phyloP scores from a whole-genome alignment of 1,140 invertebrate genomes.

The Hylyphantes graminicola region DNA sequence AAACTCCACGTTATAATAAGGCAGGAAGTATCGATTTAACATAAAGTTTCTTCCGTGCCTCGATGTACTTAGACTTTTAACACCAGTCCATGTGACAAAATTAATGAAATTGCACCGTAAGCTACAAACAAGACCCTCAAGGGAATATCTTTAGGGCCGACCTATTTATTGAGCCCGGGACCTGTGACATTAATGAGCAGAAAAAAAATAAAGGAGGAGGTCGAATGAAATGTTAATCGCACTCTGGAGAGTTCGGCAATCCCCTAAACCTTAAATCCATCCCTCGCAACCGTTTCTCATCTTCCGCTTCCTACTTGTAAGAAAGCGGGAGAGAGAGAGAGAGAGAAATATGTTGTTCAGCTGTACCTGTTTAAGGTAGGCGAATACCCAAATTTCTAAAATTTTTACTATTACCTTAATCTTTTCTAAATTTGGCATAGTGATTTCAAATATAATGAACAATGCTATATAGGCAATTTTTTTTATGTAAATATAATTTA shows the following conservation, averaged over 20 bases:
- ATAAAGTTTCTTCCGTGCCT: too few species aligned
- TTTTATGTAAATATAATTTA: too few species aligned
- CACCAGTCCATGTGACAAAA: neutral
- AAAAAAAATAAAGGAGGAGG: neutral
- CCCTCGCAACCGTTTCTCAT: constrained; percentile 43
- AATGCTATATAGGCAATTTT: too few species aligned
- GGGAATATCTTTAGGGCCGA: constrained; percentile 6
- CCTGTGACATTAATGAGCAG: constrained; percentile 24
- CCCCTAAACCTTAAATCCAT: constrained; percentile 46
- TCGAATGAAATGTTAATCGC: constrained; percentile 47
- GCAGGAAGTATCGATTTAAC: too few species aligned
- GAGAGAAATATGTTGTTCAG: too few species aligned
- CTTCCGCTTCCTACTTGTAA: neutral
- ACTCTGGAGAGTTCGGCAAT: constrained; percentile 16
- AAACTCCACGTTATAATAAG: too few species aligned
- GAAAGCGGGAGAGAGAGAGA: neutral
- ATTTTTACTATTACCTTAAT: too few species aligned
- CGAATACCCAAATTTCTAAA: too few species aligned
- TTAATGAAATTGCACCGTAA: constrained; percentile 2
- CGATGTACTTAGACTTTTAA: too few species aligned
- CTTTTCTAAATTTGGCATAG: too few species aligned
- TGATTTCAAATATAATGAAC: too few species aligned
- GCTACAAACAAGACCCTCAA: constrained; percentile 11
- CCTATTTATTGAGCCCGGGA: constrained; percentile 27
- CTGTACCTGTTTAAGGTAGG: too few species aligned